These are phyloP conservation scores for Lepidocolaptes lacrymiger DNA, from an alignment of 2,797 vertebrate species.

Conservation along the genomic window DNA sequence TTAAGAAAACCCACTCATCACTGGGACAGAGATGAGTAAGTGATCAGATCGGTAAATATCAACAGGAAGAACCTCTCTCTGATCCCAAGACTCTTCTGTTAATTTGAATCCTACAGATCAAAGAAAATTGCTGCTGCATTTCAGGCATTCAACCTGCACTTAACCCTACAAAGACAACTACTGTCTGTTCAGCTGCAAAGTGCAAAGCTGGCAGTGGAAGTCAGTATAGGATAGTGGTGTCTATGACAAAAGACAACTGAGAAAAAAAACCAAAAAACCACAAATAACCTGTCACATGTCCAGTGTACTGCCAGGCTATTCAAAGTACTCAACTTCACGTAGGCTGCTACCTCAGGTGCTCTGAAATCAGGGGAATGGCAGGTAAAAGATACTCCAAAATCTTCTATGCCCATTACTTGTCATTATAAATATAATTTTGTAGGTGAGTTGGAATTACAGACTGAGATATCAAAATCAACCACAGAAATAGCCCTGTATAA, in stretches of 20 bases:
- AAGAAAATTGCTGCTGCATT: neutral
- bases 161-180: neutral
- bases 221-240: neutral
- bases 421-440: neutral
- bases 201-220: neutral
- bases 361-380: neutral
- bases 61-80: neutral
- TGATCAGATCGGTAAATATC: neutral
- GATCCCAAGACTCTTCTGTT: neutral
- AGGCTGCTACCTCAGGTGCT: neutral
- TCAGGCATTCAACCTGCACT: neutral
- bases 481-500: neutral
- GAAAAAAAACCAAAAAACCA: rapidly evolving
- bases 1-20: neutral
- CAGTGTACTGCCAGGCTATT: neutral
- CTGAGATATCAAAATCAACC: neutral
- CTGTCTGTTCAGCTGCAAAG: neutral
- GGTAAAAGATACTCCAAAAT: neutral
- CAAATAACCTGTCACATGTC: neutral
- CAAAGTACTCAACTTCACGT: neutral
- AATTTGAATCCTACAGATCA: neutral
- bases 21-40: neutral
- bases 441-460: neutral
- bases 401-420: neutral
- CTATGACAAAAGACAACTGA: neutral